Base-by-base conservation (phyloP, 2,888 invertebrate species). In the Osedax frankpressi region DNA sequence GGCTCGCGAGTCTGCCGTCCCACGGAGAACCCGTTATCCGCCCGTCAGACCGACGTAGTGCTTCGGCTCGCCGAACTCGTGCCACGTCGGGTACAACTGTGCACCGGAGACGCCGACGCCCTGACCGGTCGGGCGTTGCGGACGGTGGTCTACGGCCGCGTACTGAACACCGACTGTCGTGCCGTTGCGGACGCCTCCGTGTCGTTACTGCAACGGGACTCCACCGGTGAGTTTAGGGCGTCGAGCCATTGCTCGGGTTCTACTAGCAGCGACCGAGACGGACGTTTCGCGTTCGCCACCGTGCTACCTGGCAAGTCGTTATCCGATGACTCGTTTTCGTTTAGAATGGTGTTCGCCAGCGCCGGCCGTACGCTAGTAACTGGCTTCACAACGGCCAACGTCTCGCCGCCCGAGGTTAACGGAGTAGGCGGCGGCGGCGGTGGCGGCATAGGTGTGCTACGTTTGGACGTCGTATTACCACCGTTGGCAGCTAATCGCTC, bases 161-260 rank as follows among this genome's bases (percentile, higher is more conserved):
- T 69, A 25, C 24, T 69, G n/a, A 30, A 69, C 14, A 30, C 25
- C 28, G 29, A 69, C 69, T 69, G 69, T 28, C 28, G 25, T 6
- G 28, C 69, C 28, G 28, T 69, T 11, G 14, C 69, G 11, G 29
- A 69, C 69, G 30, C 69, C 19, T 19, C 29, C 27, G 30, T 69
- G 28, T 28, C 28, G 28, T 25, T 69, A 28, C 11, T 69, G n/a
- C 69, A 69, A 24, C 69, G 69, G 69, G 69, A 69, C 69, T 69
- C 69, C 0, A 28, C 28, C 30, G 69, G 69, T 6, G 29, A 26
- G 11, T 69, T 29, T n/a, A 28, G 25, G 6, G 28, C n/a, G 14
- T 28, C 28, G 28, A 69, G 69, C 30, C 69, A 28, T 30, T 69
- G 69, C 3, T 19, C 28, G 11, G 69, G 69, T n/a, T 2, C 69